phyloP scores from a whole-genome alignment of 2,113 vertebrate genomes.

The Speoplatyrhinus poulsoni region DNA sequence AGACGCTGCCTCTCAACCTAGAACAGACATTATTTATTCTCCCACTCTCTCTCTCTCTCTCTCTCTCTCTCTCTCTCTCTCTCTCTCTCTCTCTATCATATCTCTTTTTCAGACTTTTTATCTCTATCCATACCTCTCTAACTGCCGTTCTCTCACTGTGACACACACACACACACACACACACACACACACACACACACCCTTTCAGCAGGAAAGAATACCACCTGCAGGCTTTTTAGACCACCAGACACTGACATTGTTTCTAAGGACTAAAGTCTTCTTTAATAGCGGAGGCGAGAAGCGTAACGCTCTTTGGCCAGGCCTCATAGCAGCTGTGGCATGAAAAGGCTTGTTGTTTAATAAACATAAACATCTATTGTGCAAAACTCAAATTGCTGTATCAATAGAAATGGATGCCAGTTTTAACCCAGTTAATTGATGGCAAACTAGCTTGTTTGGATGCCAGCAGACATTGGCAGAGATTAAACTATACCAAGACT shows the following conservation, averaged over 20 bases:
- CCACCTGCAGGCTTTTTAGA: slow-evolving; percentile 57
- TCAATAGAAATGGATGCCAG: not conserved
- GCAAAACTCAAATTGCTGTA: not conserved
- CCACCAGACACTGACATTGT: slow-evolving; percentile 42
- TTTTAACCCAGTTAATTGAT: not conserved
- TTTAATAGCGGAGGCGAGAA: slow-evolving; percentile 31
- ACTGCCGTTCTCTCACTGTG: not conserved
- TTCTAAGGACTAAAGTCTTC: slow-evolving; percentile 29
- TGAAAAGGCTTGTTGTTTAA: slow-evolving; percentile 25
- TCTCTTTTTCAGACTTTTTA: not conserved
- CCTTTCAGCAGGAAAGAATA: slow-evolving; percentile 43
- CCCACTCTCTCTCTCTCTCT: not conserved
- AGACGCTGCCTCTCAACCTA: no score
- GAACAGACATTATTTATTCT: no score
- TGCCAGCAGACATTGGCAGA: no score
- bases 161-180: slow-evolving; percentile 20
- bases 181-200: slow-evolving; percentile 17
- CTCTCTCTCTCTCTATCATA: not conserved
- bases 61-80: not conserved
- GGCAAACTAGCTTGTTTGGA: no score
- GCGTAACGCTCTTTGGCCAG: slow-evolving; percentile 24
- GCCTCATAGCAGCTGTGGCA: not conserved
- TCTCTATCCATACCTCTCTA: not conserved
- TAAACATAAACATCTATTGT: slow-evolving; percentile 24
- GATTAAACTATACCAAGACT: no score